Evolutionary conservation across 2,113 vertebrate genomes (phyloP), one percentile per base, ranked within the genome.

Genomic region (Myxocyprinus asiaticus): DNA sequence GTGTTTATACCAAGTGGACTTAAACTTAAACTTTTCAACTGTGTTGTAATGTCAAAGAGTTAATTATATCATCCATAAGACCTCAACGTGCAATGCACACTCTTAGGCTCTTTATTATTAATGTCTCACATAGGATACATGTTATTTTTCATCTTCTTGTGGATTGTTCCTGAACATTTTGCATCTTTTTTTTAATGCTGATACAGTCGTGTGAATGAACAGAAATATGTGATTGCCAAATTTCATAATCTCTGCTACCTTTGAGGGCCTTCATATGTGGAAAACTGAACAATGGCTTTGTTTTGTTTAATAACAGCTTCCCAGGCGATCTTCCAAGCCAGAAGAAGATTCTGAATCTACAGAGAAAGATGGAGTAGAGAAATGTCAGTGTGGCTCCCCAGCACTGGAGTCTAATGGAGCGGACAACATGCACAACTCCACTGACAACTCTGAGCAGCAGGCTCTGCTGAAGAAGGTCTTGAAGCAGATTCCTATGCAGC

Each of bases 381-480:
- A 48, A 63, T 48, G 64, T 43, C 43, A 63, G n/a, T 33, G 55
- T 65, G 48, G 15, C 43, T 77, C 48, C 53, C 58, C 33, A 17
- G 11, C 53, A 63, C 48, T 48, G 61, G 42, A 58, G 51, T 51
- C 50, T 45, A 72, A 6, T 0, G 14, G 88, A 88, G 45, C 68
- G 81, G 2, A 63, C n/a, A 0, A 75, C 77, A 48, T 0, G 55
- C 77, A 7, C 88, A 89, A 83, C 9, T 11, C 58, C 17, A 53
- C 7, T 63, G 85, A 86, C 43, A n/a, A 42, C 65, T 81, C n/a
- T 85, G 87, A 63, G n/a, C 50, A 50, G 22, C 55, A 22, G 68
- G n/a, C n/a, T n/a, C n/a, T n/a, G n/a, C n/a, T n/a, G 22, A 33
- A 33, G 22, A 33, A 33, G 22, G 22, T 33, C 22, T 33, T 33